Base-by-base conservation (phyloP, 2,888 invertebrate genomes). In the Drosophila lutescens region DNA sequence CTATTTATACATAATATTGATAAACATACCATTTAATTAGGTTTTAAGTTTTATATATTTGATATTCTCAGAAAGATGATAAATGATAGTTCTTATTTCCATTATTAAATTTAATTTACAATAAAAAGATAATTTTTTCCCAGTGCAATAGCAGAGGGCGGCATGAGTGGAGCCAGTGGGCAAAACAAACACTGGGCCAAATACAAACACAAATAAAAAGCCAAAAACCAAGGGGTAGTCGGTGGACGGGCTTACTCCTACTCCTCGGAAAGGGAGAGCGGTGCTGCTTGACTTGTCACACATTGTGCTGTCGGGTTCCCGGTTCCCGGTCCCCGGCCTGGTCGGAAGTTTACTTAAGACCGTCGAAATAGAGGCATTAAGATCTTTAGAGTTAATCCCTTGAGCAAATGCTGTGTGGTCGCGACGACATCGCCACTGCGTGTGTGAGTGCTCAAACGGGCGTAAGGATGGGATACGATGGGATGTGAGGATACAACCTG, bases 321-420 rank as follows among this genome's bases (percentile, higher is more conserved):
- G 30, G 30, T 30, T 30, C 30, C 30, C 8, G 30, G 30, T 30
- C 30, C 30, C 30, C 30, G 57, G 65, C 61, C 79, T 67, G 63
- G 75, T 72, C 77, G 87, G 83, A 83, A 88, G 83, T 86, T 89
- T 88, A 90, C 87, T 89, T 87, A 87, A 89, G 86, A 86, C 76
- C 87, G 86, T 83, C 83, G 88, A 89, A 89, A 90, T 89, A 88
- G 85, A 86, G 86, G 86, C 86, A 86, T 86, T 86, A 88, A 88
- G 89, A 86, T 87, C 89, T 90, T 90, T 90, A 77, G 80, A 86
- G 89, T 89, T 90, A 90, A 90, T 90, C 90, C 89, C 89, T 77
- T 90, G 89, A 90, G 90, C 80, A 90, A 90, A 90, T 86, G 89
- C 85, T 85, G 77, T 81, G 79, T 70, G 76, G 83, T 85, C 83